These are phyloP conservation scores for Zaprionus ghesquierei DNA, from an alignment of 1,140 invertebrate genomes.

Conservation along the genomic window DNA sequence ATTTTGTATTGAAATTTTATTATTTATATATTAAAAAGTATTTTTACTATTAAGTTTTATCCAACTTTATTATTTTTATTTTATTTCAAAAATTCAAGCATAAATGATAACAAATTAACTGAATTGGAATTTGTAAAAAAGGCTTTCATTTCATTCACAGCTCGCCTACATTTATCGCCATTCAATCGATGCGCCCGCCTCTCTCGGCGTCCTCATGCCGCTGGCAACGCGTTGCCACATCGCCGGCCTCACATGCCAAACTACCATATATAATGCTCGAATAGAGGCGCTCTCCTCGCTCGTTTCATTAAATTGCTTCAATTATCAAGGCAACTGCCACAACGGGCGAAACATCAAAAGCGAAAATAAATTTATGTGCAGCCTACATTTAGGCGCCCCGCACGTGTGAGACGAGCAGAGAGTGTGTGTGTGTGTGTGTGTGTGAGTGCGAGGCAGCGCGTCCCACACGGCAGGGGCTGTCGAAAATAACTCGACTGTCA, in stretches of 20 bases:
- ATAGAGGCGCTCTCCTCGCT: conserved; percentile 7
- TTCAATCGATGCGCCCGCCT: neutral
- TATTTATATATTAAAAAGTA: too few relatives aligned
- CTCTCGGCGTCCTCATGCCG: neutral
- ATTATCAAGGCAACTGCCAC: conserved; percentile 49
- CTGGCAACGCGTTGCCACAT: neutral
- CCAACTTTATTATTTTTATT: too few relatives aligned
- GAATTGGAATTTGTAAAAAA: too few relatives aligned
- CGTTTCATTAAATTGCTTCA: conserved; percentile 56
- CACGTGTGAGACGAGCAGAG: conserved; percentile 3
- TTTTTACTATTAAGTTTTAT: too few relatives aligned
- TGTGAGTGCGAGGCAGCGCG: neutral
- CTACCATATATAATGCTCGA: neutral
- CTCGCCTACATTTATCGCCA: neutral
- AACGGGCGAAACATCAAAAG: conserved; percentile 46
- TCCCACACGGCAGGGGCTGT: conserved; percentile 41
- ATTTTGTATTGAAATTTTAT: too few relatives aligned
- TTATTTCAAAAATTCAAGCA: too few relatives aligned
- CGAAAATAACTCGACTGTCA: conserved; percentile 71
- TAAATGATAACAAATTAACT: too few relatives aligned
- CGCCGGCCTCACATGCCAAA: conserved; percentile 3
- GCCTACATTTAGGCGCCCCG: conserved; percentile 59
- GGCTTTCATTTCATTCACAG: too few relatives aligned
- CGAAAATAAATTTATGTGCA: conserved; percentile 57
- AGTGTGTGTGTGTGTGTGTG: neutral